Evolutionary conservation across 2,888 invertebrate species (phyloP), one percentile per base, ranked within the genome.

Genomic region (Drosophila differens): DNA sequence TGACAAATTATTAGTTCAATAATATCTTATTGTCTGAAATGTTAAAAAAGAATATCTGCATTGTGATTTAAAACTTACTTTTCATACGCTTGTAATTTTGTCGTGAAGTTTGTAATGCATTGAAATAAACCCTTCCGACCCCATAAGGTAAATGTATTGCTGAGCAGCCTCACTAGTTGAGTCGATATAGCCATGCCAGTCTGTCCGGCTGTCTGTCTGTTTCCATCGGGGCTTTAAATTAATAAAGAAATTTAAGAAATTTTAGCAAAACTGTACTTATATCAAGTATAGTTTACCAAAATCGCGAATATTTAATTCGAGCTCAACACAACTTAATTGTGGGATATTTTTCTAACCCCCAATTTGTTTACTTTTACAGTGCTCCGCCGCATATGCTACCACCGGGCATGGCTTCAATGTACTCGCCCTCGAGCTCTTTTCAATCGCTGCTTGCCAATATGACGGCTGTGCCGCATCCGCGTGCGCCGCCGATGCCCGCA

Each of bases 371-470:
- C 19, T 2, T 39, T 66, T 96, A 95, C 93, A 95, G 95, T 82
- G 95, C 90, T 10, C 96, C 96, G 19, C 93, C 92, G 39, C 95
- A 95, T 59, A 95, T 97, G 74, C 95, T 96, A 68, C 95, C 95
- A 55, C 95, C 95, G 25, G 94, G 95, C 44, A 95, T 95, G 91
- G 94, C 95, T 68, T 93, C 94, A 19, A 93, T 95, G 68, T 95
- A 95, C 82, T 95, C 95, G 35, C 82, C 94, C 32, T 93, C 94
- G 47, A 95, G 95, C 91, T 97, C 97, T 53, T 98, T 98, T 93
- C 98, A 98, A 93, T 97, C 96, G 14, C 94, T 98, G 33, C 94
- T 98, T 92, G 92, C 94, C 68, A 95, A 93, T 72, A 93, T 93
- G 93, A 92, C 92, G 12, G 93, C 92, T 4, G 88, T 92, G 73